phyloP scores from a whole-genome alignment of 2,797 vertebrate genomes.

The Apodemus agrarius region DNA sequence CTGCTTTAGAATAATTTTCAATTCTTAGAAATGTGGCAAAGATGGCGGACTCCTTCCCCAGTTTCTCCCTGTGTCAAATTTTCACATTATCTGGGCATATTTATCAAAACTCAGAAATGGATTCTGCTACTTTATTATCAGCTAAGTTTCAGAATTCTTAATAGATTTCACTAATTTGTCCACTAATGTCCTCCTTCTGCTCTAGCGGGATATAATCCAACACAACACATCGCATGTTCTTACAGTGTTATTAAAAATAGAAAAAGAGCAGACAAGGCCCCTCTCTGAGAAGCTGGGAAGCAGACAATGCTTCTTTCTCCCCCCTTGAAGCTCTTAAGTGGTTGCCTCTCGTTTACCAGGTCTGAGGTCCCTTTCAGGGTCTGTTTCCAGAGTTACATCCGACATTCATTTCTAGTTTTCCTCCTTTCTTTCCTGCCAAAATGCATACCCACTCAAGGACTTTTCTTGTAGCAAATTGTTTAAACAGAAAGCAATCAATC shows the following conservation, averaged over 20 bases:
- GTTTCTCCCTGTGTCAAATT: not conserved
- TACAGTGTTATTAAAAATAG: not conserved
- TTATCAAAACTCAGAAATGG: not conserved
- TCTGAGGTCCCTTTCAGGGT: not conserved
- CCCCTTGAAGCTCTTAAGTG: not conserved
- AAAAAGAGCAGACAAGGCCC: not conserved
- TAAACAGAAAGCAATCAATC: not conserved
- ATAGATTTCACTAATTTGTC: not conserved
- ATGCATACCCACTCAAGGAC: not conserved
- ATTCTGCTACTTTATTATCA: not conserved
- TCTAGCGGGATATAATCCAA: not conserved
- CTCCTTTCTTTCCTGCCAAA: not conserved
- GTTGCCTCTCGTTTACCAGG: not conserved
- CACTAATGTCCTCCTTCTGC: not conserved
- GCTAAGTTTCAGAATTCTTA: not conserved
- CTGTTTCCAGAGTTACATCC: not conserved
- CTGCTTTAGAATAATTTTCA: constrained; percentile 1
- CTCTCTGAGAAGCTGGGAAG: not conserved
- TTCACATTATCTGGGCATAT: not conserved
- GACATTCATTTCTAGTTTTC: constrained; percentile 19
- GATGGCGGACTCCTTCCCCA: not conserved
- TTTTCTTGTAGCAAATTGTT: constrained; percentile 11
- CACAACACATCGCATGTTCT: not conserved
- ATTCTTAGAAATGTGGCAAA: not conserved
- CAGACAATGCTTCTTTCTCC: not conserved